Evolutionary conservation across 1,140 invertebrate genomes (phyloP).

Genomic region (Drosophila bocqueti): DNA sequence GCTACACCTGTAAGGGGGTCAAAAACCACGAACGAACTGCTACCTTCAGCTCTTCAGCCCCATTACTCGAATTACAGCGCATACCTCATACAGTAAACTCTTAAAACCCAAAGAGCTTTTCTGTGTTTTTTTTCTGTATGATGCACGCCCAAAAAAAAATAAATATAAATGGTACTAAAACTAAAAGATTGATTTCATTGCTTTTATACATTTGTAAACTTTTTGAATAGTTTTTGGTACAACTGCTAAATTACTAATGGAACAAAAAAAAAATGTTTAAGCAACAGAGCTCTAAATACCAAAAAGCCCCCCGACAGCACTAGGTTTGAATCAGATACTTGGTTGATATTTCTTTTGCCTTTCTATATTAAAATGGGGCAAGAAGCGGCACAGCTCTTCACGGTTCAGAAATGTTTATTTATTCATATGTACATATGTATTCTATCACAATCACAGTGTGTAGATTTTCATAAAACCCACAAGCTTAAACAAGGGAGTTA

Average conservation of each 20-base stretch:
- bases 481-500: background rate
- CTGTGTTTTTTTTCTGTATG: no score
- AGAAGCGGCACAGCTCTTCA: slow-evolving; percentile 42
- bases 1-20: slow-evolving; percentile 61
- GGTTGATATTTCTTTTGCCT: slow-evolving; percentile 24
- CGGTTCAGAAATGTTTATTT: slow-evolving; percentile 15
- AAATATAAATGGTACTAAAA: background rate
- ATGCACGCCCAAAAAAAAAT: background rate
- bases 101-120: background rate
- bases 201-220: background rate
- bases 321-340: slow-evolving; percentile 14
- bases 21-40: background rate
- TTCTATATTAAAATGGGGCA: slow-evolving; percentile 33
- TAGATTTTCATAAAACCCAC: background rate
- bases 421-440: background rate
- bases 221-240: no score
- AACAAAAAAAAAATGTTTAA: background rate
- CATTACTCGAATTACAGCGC: background rate
- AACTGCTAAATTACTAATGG: background rate
- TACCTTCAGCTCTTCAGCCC: background rate
- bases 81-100: background rate
- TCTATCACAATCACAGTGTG: background rate
- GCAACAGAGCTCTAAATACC: background rate
- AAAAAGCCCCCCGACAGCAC: background rate
- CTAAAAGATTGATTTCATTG: background rate